Evolutionary conservation across 2,888 invertebrate species (phyloP), one percentile per base, ranked within the genome.

Genomic region (Rambutsinella grinnellia): DNA sequence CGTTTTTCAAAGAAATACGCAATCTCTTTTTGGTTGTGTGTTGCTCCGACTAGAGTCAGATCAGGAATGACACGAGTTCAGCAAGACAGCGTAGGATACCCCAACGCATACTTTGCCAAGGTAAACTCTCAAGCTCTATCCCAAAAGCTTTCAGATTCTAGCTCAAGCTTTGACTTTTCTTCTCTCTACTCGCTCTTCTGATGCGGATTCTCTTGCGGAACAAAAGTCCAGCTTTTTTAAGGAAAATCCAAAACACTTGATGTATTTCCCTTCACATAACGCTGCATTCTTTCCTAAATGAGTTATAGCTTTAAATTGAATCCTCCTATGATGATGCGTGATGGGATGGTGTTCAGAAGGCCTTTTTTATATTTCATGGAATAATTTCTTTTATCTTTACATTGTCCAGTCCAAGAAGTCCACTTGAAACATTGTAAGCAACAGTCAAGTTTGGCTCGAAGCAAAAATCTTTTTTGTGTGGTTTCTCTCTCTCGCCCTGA

Each of bases 61-160:
- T 66, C 66, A 72, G 72, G 72, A 72, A 66, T 72, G 72, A 72
- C 72, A 72, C 60, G 54, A 56, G 72, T 47, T 60, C 72, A 46
- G 46, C 19, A n/a, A 53, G 44, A 63, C 6, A 36, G 13, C 36
- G 36, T 36, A 5, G 36, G 6, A 36, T 36, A 36, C 36, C 36
- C 5, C 6, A 36, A 36, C 36, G 13, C 36, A 8, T 13, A 36
- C 36, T 13, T 13, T 8, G 36, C 36, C 13, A 36, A 36, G 13
- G 36, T 36, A 5, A 13, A 36, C 13, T 36, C 36, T 36, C 36
- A 8, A 13, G 36, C 36, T 36, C 36, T 36, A 36, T 5, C 36
- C 13, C 36, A 36, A 36, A 36, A 36, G 36, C 36, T 13, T 36
- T 36, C 13, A 8, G 5, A 8, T 36, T 13, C 13, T 36, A 36